Conservation (phyloP, 1,140 invertebrate species). For the Pseudomyrmex sp. region DNA sequence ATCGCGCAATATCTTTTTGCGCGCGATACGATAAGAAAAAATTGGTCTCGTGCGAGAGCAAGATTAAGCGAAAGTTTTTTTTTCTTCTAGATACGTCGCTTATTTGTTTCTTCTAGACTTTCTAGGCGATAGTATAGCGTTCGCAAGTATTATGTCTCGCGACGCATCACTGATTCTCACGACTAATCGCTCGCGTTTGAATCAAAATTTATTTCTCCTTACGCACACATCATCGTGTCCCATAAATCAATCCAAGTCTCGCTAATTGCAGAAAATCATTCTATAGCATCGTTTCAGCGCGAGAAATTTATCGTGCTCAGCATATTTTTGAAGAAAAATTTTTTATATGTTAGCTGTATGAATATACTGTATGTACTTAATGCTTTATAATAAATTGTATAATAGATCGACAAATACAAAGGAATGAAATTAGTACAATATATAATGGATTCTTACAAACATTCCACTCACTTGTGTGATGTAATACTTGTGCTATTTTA, state of each 20-base stretch:
- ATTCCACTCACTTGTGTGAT: not conserved
- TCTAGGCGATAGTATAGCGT: not conserved
- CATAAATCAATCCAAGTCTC: conserved; percentile 36
- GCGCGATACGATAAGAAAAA: conserved; percentile 21
- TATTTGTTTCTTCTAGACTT: conserved; percentile 15
- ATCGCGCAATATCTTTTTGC: conserved; percentile 55
- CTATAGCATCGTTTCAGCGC: conserved; percentile 12
- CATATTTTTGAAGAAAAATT: conserved; percentile 26
- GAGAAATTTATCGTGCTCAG: conserved; percentile 35
- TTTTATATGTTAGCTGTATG: not conserved
- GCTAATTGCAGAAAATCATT: conserved; percentile 35
- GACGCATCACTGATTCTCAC: conserved; percentile 10
- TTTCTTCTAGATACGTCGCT: not conserved
- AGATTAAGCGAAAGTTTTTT: conserved; percentile 69
- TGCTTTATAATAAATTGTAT: conserved; percentile 11
- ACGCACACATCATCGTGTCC: conserved; percentile 15
- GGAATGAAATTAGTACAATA: no score
- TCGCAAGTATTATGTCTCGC: not conserved
- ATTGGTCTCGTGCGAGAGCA: conserved; percentile 27
- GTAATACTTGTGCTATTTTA: no score
- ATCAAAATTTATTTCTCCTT: conserved; percentile 46
- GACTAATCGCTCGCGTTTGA: conserved; percentile 46
- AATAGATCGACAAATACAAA: not conserved
- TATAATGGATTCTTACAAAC: not conserved
- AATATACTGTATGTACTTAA: conserved; percentile 10